Evolutionary conservation across 1,140 invertebrate genomes (phyloP).

Genomic region (Lasioglossum baleicum): DNA sequence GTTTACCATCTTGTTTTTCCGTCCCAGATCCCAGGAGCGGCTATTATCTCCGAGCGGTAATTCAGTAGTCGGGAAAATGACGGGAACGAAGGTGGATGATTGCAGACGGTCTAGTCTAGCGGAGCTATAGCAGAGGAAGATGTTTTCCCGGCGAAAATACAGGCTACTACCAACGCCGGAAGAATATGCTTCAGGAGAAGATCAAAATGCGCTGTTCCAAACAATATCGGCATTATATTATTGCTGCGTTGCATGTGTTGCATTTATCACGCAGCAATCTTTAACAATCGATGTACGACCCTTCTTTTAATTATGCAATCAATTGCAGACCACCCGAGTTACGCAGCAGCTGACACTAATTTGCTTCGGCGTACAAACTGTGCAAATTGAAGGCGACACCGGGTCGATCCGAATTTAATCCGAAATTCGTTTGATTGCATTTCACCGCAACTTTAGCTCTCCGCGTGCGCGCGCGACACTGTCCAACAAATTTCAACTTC

Average conservation of each 20-base stretch:
- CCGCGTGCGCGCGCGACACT: neutral
- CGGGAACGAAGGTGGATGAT: neutral
- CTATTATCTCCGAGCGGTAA: slow-evolving; percentile 25
- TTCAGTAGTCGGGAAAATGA: slow-evolving; percentile 18
- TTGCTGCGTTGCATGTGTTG: neutral
- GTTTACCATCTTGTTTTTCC: slow-evolving; percentile 29
- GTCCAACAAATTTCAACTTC: no score
- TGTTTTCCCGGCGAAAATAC: neutral
- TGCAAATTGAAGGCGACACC: no score
- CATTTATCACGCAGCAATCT: neutral
- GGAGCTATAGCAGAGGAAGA: no score
- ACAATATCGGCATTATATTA: no score
- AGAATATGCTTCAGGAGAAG: no score
- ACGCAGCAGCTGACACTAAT: no score
- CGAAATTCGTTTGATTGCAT: neutral
- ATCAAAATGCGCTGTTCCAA: neutral
- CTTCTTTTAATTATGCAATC: neutral
- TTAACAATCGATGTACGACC: neutral
- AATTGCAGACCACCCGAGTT: neutral
- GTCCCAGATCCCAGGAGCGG: neutral
- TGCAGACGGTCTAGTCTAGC: neutral
- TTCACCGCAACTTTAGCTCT: neutral
- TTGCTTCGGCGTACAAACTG: no score
- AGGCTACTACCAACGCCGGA: neutral
- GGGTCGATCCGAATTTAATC: neutral